Conservation (phyloP, 2,888 invertebrate genomes). For the Eristalinus sepulchralis region DNA sequence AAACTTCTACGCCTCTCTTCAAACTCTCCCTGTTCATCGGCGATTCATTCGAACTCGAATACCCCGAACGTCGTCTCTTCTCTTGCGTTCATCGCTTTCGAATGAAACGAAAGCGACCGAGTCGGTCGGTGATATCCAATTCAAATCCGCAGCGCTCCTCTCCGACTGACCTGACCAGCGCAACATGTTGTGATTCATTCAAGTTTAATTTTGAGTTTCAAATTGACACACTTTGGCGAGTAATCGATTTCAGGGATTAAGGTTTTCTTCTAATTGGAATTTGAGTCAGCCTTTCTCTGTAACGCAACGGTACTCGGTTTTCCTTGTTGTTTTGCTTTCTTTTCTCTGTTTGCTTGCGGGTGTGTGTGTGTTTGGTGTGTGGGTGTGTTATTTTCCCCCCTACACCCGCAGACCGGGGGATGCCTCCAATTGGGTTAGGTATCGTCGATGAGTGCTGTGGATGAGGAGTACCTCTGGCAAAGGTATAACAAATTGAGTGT, state of each 20-base stretch:
- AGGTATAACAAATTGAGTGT: slow-evolving; percentile 2
- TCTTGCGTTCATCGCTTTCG: background rate
- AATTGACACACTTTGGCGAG: slow-evolving; percentile 71
- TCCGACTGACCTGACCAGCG: slow-evolving; percentile 10
- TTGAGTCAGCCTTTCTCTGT: slow-evolving; percentile 63
- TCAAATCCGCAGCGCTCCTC: no score
- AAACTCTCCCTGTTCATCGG: background rate
- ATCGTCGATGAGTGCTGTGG: slow-evolving; percentile 12
- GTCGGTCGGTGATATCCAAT: background rate
- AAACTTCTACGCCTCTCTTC: background rate
- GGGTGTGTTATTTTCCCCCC: background rate
- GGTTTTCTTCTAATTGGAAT: slow-evolving; percentile 70
- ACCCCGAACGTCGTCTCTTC: background rate
- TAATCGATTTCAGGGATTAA: slow-evolving; percentile 70
- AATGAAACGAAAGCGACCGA: background rate
- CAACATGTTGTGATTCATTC: slow-evolving; percentile 72
- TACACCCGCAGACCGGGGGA: background rate
- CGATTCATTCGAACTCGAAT: background rate
- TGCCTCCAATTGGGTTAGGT: slow-evolving; percentile 56
- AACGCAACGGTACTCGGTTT: slow-evolving; percentile 36
- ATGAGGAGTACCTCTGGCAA: background rate
- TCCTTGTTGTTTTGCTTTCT: slow-evolving; percentile 14
- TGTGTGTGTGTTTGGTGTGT: background rate
- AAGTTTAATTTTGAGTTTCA: slow-evolving; percentile 69
- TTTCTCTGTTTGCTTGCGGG: background rate